Evolutionary conservation across 2,888 invertebrate genomes (phyloP).

Genomic region (Drosophila kambysellisi): DNA sequence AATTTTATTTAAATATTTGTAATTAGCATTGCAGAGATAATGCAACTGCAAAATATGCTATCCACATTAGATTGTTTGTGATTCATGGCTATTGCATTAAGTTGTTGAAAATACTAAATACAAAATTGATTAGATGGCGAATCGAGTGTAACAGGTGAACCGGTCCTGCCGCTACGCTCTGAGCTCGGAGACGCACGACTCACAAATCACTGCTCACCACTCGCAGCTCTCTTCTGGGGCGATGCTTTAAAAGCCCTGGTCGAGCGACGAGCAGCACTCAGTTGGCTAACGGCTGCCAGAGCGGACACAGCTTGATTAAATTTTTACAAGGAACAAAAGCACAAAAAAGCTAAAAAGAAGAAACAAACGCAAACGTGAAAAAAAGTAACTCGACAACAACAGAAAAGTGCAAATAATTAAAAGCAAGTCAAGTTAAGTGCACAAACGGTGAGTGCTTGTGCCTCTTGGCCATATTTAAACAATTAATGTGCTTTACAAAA

Average conservation of each 20-base stretch:
- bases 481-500: slow-evolving; percentile 63
- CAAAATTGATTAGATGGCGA: slow-evolving; percentile 1
- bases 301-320: slow-evolving; percentile 48
- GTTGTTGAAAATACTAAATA: too few species aligned
- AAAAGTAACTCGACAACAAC: slow-evolving; percentile 33
- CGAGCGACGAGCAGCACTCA: slow-evolving; percentile 66
- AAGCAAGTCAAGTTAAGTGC: slow-evolving; percentile 69
- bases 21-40: too few species aligned
- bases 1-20: too few species aligned
- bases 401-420: slow-evolving; percentile 77
- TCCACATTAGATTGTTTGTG: too few species aligned
- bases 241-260: slow-evolving; percentile 69
- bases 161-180: too few species aligned
- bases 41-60: too few species aligned
- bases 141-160: slow-evolving; percentile 51
- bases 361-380: slow-evolving; percentile 15
- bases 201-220: background rate
- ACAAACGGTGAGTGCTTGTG: slow-evolving; percentile 61
- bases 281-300: slow-evolving; percentile 60
- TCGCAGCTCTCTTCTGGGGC: slow-evolving; percentile 24
- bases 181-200: background rate
- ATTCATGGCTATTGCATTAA: too few species aligned
- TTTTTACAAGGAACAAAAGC: slow-evolving; percentile 5
- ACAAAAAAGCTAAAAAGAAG: background rate
- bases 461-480: slow-evolving; percentile 57